phyloP scores from a whole-genome alignment of 2,888 invertebrate genomes.

The Hemicrepidius hirtus region DNA sequence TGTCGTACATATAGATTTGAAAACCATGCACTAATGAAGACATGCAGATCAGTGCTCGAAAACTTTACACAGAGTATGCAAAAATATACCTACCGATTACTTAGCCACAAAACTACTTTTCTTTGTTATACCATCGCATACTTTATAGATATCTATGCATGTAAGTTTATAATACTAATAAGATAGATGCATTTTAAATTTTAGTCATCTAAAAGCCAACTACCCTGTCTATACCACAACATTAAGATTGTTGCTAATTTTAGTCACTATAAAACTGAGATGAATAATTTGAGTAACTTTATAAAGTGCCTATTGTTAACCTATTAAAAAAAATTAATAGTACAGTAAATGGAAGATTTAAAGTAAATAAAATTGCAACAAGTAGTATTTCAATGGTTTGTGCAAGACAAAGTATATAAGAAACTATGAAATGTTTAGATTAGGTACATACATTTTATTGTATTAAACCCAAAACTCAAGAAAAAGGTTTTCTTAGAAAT shows the following conservation, averaged over 20 bases:
- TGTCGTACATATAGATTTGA: conserved; percentile 49
- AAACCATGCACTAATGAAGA: conserved; percentile 62
- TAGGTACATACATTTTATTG: too few species aligned
- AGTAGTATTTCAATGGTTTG: too few species aligned
- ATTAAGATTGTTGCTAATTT: conserved; percentile 27
- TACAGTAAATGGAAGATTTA: too few species aligned
- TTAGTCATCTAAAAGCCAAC: conserved; percentile 30
- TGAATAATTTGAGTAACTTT: background rate
- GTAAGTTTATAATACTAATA: background rate
- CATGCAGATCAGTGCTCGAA: conserved; percentile 62
- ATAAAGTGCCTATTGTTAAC: too few species aligned
- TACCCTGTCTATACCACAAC: conserved; percentile 20
- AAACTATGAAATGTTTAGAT: too few species aligned
- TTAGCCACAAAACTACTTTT: conserved; percentile 12
- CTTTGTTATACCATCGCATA: background rate
- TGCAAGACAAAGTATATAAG: too few species aligned
- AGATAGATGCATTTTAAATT: background rate
- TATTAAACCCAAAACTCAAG: too few species aligned
- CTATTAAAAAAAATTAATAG: too few species aligned
- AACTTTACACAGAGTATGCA: conserved; percentile 41
- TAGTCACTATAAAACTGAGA: conserved; percentile 28
- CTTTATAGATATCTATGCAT: background rate
- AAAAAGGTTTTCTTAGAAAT: too few species aligned
- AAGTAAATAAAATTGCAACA: too few species aligned
- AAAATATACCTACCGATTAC: conserved; percentile 40